These are phyloP conservation scores for Trididemnum clinides DNA, from an alignment of 23 tunicate species.

Conservation along the genomic window DNA sequence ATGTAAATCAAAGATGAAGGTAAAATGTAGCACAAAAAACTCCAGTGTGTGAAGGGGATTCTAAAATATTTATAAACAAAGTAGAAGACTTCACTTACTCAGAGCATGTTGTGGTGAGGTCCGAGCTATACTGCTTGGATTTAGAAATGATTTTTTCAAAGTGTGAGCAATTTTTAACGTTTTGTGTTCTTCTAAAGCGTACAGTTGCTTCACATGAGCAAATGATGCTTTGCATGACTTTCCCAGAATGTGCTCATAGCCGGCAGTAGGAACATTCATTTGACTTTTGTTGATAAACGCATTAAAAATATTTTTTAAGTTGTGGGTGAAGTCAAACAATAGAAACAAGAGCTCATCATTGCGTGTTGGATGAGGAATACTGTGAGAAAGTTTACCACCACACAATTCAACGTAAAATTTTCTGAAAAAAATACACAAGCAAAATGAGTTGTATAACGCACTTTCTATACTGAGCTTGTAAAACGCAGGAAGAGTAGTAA, in stretches of 20 bases:
- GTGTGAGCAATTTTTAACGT: neutral
- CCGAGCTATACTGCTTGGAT: neutral
- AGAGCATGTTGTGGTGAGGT: neutral
- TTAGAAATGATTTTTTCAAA: neutral
- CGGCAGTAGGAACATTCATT: neutral
- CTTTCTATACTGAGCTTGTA: no score
- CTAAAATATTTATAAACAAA: constrained; percentile 1
- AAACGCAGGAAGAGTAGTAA: no score
- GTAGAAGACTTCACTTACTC: neutral
- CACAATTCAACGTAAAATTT: neutral
- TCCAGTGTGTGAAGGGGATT: no score
- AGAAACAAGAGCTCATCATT: neutral
- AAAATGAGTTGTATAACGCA: no score
- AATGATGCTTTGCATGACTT: neutral
- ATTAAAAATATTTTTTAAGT: constrained; percentile 4
- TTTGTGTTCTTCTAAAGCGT: constrained; percentile 1
- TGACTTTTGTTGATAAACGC: neutral
- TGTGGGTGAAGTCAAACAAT: neutral
- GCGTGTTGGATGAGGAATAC: neutral
- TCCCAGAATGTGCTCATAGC: neutral
- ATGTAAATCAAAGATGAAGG: neutral
- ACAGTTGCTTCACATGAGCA: neutral
- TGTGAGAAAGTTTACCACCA: neutral
- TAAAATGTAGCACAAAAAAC: neutral
- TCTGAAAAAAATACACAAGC: neutral